Evolutionary conservation across 2,797 vertebrate species (phyloP), one percentile per base, ranked within the genome.

Genomic region (Nyctibius grandis): DNA sequence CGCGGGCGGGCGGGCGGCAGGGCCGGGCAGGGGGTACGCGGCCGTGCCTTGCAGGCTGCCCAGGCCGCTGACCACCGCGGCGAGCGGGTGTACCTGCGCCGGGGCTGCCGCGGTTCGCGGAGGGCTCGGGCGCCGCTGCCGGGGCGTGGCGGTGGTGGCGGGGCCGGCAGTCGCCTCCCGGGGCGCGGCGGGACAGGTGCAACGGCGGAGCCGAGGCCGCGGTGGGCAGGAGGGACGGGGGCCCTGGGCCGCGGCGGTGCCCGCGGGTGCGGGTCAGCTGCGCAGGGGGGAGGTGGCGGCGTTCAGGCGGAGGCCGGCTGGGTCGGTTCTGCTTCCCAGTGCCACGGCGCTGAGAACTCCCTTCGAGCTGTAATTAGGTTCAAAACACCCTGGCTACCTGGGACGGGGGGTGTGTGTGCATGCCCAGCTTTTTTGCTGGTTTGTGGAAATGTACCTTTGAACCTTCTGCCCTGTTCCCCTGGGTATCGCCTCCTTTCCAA

Each of bases 311-410:
- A 31, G 73, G 50, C 45, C 11, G 51, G 36, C 40, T 5, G 31
- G 26, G 19, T 28, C 31, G 8, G n/a, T 51, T 22, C 26, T 11
- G 40, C 36, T 85, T 75, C 40, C 17, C 36, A 2, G 54, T 15
- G 73, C 33, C 12, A 2, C 54, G 92, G 85, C 47, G 10, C 7
- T 61, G 83, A 15, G 15, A 47, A 8, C 76, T 48, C 12, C n/a
- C 16, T 70, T 26, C 5, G 33, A 47, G 34, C 60, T 45, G 48
- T 26, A 34, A 6, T 15, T 64, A 4, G 5, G 21, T 26, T 72
- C 28, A 1, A 6, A 60, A 18, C 42, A 20, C 8, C 4, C 25
- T 10, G 57, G 19, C 19, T 17, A 1, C 26, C 12, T 2, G 33
- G 3, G 33, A 9, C 34, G 19, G 9, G 20, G 9, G n/a, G 17